These are phyloP conservation scores for Crocidura indochinensis DNA, from an alignment of 2,797 vertebrate species.

Conservation along the genomic window DNA sequence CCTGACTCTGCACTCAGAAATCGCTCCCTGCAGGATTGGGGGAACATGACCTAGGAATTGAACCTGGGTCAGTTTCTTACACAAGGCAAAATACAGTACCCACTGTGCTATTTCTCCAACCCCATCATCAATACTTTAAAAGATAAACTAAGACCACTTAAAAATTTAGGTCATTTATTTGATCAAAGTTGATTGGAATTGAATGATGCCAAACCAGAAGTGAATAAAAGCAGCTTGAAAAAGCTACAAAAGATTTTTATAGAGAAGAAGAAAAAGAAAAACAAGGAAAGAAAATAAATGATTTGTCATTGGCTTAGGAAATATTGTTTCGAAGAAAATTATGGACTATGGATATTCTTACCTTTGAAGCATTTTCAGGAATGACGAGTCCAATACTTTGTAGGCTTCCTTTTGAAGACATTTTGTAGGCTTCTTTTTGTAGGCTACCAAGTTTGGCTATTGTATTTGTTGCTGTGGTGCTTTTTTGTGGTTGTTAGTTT, in stretches of 20 bases:
- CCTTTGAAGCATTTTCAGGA: not conserved
- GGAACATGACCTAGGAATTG: too few species aligned
- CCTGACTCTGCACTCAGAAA: too few species aligned
- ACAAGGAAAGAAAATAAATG: constrained; percentile 45
- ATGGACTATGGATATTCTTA: not conserved
- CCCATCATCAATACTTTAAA: not conserved
- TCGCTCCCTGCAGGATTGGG: too few species aligned
- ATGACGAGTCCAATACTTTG: not conserved
- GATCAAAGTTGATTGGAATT: not conserved
- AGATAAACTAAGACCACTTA: not conserved
- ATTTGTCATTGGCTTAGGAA: not conserved
- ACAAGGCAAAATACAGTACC: too few species aligned
- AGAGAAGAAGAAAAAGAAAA: not conserved
- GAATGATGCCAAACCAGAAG: not conserved
- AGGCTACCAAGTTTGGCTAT: not conserved
- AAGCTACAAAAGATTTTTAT: not conserved
- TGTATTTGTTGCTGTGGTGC: too few species aligned
- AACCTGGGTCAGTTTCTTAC: too few species aligned
- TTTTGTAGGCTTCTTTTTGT: not conserved
- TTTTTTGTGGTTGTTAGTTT: too few species aligned
- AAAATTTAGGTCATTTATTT: not conserved
- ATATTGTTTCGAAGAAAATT: constrained; percentile 11
- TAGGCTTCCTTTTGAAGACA: not conserved
- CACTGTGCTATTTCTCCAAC: too few species aligned
- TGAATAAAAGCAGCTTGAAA: not conserved